Conservation (phyloP, 2,888 invertebrate genomes). For the Lasioglossum figueresi region DNA sequence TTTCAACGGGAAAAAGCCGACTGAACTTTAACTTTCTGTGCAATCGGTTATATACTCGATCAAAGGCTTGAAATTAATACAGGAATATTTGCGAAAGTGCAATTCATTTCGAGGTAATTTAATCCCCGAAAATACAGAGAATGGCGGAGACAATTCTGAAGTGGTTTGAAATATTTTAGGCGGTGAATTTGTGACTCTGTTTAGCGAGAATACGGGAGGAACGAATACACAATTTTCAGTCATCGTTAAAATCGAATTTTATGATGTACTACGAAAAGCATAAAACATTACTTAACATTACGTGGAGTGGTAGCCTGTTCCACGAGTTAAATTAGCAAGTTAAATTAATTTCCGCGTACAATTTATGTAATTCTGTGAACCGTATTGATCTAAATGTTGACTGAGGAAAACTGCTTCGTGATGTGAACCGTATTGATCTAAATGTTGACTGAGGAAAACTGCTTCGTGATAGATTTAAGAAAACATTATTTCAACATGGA, state of each 20-base stretch:
- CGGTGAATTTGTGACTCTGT: background rate
- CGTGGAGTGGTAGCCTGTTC: too few relatives aligned
- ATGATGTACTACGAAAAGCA: background rate
- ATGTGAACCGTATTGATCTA: background rate
- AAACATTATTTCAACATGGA: background rate
- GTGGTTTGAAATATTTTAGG: background rate
- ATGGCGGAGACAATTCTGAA: background rate
- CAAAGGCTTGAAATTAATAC: slow-evolving; percentile 36
- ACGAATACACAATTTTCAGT: background rate
- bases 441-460: background rate
- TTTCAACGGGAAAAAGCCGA: slow-evolving; percentile 6
- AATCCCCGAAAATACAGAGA: slow-evolving; percentile 8
- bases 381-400: background rate
- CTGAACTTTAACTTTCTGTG: slow-evolving; percentile 18
- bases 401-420: background rate
- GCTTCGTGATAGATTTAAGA: background rate
- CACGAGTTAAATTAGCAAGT: background rate
- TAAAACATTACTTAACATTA: background rate
- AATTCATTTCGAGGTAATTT: slow-evolving; percentile 21
- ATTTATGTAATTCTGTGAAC: background rate
- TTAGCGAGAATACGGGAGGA: background rate
- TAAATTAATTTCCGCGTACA: background rate
- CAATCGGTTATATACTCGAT: slow-evolving; percentile 15
- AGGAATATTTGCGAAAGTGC: slow-evolving; percentile 16
- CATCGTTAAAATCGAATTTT: background rate